Base-by-base conservation (phyloP, 2,888 invertebrate genomes). In the Tromatobia lineatoria region DNA sequence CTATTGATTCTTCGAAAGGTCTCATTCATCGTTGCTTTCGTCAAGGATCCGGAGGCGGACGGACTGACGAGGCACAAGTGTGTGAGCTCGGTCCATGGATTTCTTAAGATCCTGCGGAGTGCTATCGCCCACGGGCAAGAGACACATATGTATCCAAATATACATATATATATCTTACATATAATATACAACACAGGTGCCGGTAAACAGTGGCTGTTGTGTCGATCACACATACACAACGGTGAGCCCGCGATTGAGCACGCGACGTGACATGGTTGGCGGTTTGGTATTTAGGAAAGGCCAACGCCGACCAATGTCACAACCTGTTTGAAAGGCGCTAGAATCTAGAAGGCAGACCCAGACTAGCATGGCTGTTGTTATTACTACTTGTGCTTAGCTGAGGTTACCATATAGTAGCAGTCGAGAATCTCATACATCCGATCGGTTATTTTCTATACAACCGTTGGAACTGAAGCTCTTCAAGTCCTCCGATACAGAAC, bases 221-320 rank as follows among this genome's bases (percentile, higher is more conserved):
- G 54, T 70, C 73, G 23, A 42, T 64, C 47, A n/a, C 52, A 54
- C 13, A 70, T 71, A 42, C 18, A 38, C 78, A 47, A 13, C 69
- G 42, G 8, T 79, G 54, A 82, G 82, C 71, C 50, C 85, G 87
- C 71, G 87, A 85, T 88, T 88, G 88, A 90, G 87, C 89, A 90
- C 88, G 89, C 89, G 89, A 90, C 91, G 90, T 91, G 93, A 92
- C 92, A 91, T 89, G 93, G 90, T 92, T 92, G 92, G 91, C 91
- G 91, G 92, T 90, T 92, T 92, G 93, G 93, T 93, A 93, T 93
- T 93, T 93, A 92, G 92, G 93, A 93, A 93, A 93, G 93, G 93
- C 93, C 92, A 92, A 90, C 86, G 67, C 87, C 90, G 90, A 92
- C 90, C 93, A 93, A 93, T 93, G 93, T 93, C 92, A 93, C 92